Percentiles rank a stretch among this genome's conserved stretches.
These are phyloP conservation scores for Saturnia pavonia DNA, from an alignment of 2,888 invertebrate genomes.

Conservation along the genomic window DNA sequence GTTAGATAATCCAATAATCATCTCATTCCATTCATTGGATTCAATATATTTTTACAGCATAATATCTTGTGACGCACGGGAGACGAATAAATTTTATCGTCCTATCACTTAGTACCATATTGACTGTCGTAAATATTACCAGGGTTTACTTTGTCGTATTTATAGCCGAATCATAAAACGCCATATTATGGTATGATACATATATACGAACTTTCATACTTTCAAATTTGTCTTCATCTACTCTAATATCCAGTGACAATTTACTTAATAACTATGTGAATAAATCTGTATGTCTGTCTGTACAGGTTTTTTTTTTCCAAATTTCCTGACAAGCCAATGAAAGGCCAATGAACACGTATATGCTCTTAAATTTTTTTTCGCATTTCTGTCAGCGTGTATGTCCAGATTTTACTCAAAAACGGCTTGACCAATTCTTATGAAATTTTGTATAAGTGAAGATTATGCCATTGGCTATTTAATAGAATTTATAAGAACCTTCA, in stretches of 20 bases:
- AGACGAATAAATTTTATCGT: constrained; percentile 55
- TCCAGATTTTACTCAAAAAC: too few relatives aligned
- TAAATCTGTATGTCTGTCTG: too few relatives aligned
- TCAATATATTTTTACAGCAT: constrained; percentile 27
- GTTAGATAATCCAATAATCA: constrained; percentile 14
- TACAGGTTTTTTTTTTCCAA: too few relatives aligned
- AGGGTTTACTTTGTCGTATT: constrained; percentile 76
- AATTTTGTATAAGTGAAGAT: too few relatives aligned
- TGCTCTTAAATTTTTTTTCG: too few relatives aligned
- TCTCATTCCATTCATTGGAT: constrained; percentile 21
- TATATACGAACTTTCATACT: constrained; percentile 47
- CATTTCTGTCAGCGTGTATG: too few relatives aligned
- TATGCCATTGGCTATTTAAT: too few relatives aligned
- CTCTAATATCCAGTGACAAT: background rate
- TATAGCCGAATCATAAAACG: constrained; percentile 42
- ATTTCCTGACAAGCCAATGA: too few relatives aligned
- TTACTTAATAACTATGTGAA: too few relatives aligned
- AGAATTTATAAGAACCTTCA: too few relatives aligned
- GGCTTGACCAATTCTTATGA: too few relatives aligned
- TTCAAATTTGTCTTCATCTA: constrained; percentile 35
- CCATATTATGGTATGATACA: constrained; percentile 26
- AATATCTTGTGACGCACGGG: constrained; percentile 28
- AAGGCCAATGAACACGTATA: too few relatives aligned
- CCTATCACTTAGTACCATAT: constrained; percentile 75
- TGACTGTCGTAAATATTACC: constrained; percentile 64